These are phyloP conservation scores for Petrocephalus sullivani DNA, from an alignment of 2,797 vertebrate species.

Conservation along the genomic window DNA sequence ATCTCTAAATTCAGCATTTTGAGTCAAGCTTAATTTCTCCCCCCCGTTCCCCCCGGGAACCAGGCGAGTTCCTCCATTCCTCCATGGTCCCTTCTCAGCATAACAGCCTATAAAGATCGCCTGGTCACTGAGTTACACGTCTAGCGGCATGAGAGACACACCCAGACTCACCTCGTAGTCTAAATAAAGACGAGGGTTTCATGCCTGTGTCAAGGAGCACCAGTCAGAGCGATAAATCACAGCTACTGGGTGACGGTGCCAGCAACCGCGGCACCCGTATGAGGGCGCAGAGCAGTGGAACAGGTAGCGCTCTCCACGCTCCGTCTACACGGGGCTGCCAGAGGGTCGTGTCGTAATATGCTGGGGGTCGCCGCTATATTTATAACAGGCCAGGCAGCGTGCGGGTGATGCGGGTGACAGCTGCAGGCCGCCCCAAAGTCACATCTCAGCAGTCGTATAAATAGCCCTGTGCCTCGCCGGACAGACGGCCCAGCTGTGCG, in stretches of 20 bases:
- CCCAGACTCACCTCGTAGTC: neutral
- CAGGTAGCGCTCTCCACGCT: neutral
- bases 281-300: neutral
- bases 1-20: neutral
- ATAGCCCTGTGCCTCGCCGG: constrained; percentile 29
- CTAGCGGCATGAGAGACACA: neutral
- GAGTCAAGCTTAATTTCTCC: neutral
- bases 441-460: constrained; percentile 44
- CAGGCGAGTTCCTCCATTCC: neutral
- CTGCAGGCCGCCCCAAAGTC: constrained; percentile 34
- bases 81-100: neutral
- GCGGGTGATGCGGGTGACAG: constrained; percentile 35
- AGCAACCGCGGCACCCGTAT: constrained; percentile 4
- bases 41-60: neutral
- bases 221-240: neutral
- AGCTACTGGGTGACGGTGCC: too few relatives aligned
- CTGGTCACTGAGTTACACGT: neutral
- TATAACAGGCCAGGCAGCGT: constrained; percentile 31
- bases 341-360: neutral
- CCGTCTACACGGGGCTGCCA: constrained; percentile 13
- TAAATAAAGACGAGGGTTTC: neutral
- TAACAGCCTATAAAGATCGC: neutral
- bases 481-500: neutral
- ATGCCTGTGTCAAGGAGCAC: neutral
- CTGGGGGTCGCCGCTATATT: constrained; percentile 19